Base-by-base conservation (phyloP, 2,797 vertebrate genomes). In the Esox masquinongy region DNA sequence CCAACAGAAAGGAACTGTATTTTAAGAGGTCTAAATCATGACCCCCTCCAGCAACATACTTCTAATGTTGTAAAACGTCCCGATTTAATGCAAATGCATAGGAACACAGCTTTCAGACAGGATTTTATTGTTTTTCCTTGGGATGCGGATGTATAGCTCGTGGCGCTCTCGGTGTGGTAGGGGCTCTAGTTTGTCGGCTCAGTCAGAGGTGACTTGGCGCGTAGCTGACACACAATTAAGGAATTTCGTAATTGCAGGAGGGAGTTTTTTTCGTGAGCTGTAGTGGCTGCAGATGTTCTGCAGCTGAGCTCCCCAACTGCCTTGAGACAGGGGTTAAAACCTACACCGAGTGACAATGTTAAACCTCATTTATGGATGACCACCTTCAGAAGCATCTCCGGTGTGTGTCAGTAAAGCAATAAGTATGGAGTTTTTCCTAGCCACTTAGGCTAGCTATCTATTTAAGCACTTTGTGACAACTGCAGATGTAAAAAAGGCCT, bases 171-270 rank as follows among this genome's bases (percentile, higher is more conserved):
- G 75, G 81, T 59, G 64, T 68, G 17, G 24, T 66, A 50, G 61
- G 72, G 68, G 71, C 69, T 29, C 77, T 82, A 77, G 74, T 74
- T 73, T 68, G 80, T 87, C 82, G 68, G 81, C 90, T 82, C 91
- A 87, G 90, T 82, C 78, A 89, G 90, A 88, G 89, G 88, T 85
- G 88, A 90, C 89, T 73, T 82, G 88, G 83, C 87, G 89, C 88
- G 85, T 78, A 82, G 83, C 87, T 91, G 89, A 92, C 86, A 87
- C 88, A 90, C 81, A 88, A 90, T 89, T 85, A 87, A 79, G 76
- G 77, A 84, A 84, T 81, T 82, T 49, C 49, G 72, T 76, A 81
- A 81, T 79, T 83, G 76, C 74, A 84, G 73, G 71, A 79, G 74
- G 78, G 68, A 26, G 70, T 7, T 36, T 34, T 83, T 85, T 83